These are phyloP conservation scores for Barypeithes pellucidus DNA, from an alignment of 2,888 invertebrate species.

Conservation along the genomic window DNA sequence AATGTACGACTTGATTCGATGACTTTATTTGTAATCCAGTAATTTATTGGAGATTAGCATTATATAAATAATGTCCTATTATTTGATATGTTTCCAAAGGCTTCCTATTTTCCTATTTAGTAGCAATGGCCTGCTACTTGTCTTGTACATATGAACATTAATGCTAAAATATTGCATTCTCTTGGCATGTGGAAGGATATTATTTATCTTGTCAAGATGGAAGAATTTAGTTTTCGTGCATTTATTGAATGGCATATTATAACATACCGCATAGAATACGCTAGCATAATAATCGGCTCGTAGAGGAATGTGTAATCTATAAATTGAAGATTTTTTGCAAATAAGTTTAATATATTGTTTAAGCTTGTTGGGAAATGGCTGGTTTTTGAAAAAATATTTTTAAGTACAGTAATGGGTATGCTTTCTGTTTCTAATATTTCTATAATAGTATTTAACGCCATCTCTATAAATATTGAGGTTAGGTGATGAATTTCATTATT, in stretches of 20 bases:
- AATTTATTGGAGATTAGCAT: slow-evolving; percentile 11
- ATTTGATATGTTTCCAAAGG: slow-evolving; percentile 31
- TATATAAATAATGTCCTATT: slow-evolving; percentile 28
- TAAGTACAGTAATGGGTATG: no score
- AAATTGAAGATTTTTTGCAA: no score
- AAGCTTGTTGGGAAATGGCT: no score
- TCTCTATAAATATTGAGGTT: no score
- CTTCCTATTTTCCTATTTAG: background rate
- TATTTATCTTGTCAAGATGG: slow-evolving; percentile 64
- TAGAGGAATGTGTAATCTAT: slow-evolving; percentile 26
- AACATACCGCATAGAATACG: slow-evolving; percentile 59
- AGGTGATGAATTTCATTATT: no score
- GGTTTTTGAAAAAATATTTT: no score
- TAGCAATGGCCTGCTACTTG: slow-evolving; percentile 21
- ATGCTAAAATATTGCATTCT: slow-evolving; percentile 55
- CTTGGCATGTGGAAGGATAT: slow-evolving; percentile 57
- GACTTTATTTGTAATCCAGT: background rate
- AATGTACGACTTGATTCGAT: background rate
- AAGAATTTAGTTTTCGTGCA: slow-evolving; percentile 67
- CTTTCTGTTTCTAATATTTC: no score
- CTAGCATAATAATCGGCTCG: slow-evolving; percentile 41
- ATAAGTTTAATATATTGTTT: no score
- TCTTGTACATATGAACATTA: slow-evolving; percentile 42
- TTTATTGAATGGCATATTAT: slow-evolving; percentile 69
- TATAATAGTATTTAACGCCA: no score